Evolutionary conservation across 2,888 invertebrate species (phyloP).

Genomic region (Amphipyra tragopoginis): DNA sequence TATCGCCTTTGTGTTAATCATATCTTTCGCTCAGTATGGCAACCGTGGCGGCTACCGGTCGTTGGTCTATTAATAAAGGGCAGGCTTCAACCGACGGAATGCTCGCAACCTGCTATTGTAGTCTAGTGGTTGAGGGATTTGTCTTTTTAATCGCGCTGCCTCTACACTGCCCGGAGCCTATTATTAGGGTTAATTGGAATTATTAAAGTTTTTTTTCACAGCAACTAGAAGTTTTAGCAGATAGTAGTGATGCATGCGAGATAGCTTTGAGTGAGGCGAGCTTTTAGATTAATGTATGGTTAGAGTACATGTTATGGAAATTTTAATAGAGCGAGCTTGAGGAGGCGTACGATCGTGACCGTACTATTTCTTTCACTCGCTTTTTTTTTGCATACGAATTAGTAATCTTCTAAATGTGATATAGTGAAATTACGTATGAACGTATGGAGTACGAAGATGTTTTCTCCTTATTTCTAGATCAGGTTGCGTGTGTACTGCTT

Average conservation of each 20-base stretch:
- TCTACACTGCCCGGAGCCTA: constrained; percentile 81
- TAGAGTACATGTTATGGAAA: constrained; percentile 79
- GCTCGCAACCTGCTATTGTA: constrained; percentile 87
- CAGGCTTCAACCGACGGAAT: constrained; percentile 78
- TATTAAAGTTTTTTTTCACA: constrained; percentile 86
- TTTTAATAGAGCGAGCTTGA: constrained; percentile 73
- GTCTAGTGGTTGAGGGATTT: constrained; percentile 87
- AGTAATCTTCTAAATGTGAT: constrained; percentile 41
- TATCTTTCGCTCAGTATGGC: constrained; percentile 86
- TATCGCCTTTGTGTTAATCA: constrained; percentile 89
- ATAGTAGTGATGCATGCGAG: constrained; percentile 79
- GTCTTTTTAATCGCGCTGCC: constrained; percentile 88
- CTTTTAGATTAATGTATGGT: constrained; percentile 84
- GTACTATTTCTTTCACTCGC: constrained; percentile 40
- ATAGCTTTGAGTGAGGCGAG: constrained; percentile 78
- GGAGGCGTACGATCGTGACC: constrained; percentile 43
- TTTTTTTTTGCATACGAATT: constrained; percentile 47
- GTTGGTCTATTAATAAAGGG: constrained; percentile 87
- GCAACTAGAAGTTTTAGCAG: constrained; percentile 83
- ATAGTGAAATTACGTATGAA: constrained; percentile 6
- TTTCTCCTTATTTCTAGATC: constrained; percentile 28
- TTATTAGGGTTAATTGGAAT: constrained; percentile 90
- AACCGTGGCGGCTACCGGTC: constrained; percentile 84
- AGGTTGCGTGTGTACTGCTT: constrained; percentile 11
- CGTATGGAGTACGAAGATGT: not conserved